Percentiles rank a stretch among this genome's conserved stretches.
Evolutionary conservation across 2,113 vertebrate genomes (phyloP).

Genomic region (Sciurus niger): DNA sequence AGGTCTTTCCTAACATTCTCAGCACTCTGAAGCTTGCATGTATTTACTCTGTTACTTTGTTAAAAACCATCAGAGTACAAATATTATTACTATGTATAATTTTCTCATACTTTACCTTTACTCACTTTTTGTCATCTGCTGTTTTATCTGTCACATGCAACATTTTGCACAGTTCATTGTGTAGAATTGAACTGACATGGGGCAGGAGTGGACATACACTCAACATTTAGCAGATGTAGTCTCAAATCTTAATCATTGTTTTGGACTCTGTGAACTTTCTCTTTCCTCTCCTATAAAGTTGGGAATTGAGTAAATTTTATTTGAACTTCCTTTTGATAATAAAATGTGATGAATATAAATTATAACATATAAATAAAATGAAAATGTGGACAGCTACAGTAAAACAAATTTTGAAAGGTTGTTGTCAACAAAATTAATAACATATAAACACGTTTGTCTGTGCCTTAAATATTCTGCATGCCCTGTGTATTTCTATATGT

Average conservation of each 20-base stretch:
- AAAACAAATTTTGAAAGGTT: not conserved
- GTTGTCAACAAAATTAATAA: not conserved
- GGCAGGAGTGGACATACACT: not conserved
- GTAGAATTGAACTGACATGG: not conserved
- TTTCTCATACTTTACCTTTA: not conserved
- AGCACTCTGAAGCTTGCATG: not conserved
- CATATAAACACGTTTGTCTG: not conserved
- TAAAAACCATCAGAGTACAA: not conserved
- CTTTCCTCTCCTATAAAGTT: not conserved
- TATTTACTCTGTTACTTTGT: not conserved
- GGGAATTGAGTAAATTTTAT: not conserved
- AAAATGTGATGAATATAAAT: not conserved
- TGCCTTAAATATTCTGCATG: not conserved
- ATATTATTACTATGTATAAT: not conserved
- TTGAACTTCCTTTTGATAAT: slow-evolving; percentile 10
- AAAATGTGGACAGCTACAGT: not conserved
- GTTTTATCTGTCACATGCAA: not conserved
- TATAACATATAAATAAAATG: not conserved
- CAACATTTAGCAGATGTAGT: not conserved
- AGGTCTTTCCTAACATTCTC: not conserved
- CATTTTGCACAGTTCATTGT: not conserved
- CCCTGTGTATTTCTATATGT: not conserved
- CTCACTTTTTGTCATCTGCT: not conserved
- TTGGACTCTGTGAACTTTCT: not conserved
- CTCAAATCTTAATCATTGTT: not conserved